These are phyloP conservation scores for Sebastes miniatus DNA, from an alignment of 2,797 vertebrate species.

Conservation along the genomic window DNA sequence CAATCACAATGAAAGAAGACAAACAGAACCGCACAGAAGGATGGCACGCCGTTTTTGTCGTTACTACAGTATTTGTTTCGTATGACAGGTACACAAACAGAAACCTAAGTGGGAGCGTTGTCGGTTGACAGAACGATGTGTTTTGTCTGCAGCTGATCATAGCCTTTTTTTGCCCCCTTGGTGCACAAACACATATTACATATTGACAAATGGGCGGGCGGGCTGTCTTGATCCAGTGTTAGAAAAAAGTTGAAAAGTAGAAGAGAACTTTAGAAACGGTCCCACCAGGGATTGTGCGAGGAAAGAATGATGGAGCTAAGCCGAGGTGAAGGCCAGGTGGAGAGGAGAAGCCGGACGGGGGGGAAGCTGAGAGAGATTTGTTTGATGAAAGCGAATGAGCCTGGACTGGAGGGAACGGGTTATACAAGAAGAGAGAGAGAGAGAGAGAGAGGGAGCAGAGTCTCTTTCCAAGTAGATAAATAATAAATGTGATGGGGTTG, in stretches of 20 bases:
- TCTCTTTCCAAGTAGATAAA: slow-evolving; percentile 62
- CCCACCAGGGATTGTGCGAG: neutral
- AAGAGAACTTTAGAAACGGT: slow-evolving; percentile 13
- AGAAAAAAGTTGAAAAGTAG: slow-evolving; percentile 19
- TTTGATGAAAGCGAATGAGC: slow-evolving; percentile 61
- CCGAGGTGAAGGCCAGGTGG: slow-evolving; percentile 12
- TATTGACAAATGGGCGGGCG: slow-evolving; percentile 16
- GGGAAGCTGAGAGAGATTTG: slow-evolving; percentile 27
- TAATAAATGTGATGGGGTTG: slow-evolving; percentile 67
- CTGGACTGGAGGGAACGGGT: slow-evolving; percentile 25
- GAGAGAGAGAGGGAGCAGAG: slow-evolving; percentile 18
- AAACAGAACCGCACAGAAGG: slow-evolving; percentile 2
- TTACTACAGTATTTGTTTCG: slow-evolving; percentile 17
- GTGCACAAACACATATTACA: slow-evolving; percentile 1
- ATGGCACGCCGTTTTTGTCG: neutral
- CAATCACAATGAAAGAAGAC: neutral
- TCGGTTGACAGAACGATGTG: slow-evolving; percentile 13
- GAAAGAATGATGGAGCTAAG: neutral
- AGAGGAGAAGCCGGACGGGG: slow-evolving; percentile 4
- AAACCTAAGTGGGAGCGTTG: slow-evolving; percentile 15
- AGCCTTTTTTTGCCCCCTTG: neutral
- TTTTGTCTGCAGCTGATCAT: neutral
- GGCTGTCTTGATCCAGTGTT: neutral
- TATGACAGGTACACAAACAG: slow-evolving; percentile 37
- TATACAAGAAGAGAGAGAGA: slow-evolving; percentile 27